Evolutionary conservation across 2,888 invertebrate species (phyloP), one percentile per base, ranked within the genome.

Genomic region (Ypsolopha sequella): DNA sequence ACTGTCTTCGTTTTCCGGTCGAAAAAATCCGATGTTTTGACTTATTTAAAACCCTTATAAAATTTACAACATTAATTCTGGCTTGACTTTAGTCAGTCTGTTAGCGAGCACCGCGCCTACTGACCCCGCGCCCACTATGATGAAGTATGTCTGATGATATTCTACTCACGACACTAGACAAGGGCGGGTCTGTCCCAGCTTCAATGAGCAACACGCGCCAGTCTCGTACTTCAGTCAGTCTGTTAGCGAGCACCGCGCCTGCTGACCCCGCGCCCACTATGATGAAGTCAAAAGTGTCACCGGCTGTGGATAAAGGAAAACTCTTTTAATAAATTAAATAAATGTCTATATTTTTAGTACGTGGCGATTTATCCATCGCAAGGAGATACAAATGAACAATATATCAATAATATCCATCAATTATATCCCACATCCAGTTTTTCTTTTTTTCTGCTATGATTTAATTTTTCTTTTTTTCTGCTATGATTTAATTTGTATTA

Each of bases 71-170:
- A 3, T 24, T 24, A 24, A 24, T 24, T 24, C 24, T 24, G 24
- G 2, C n/a, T n/a, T n/a, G n/a, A 61, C 56, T 14, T 62, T 60
- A 3, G 64, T 59, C 0, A 69, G 58, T 41, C 68, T 54, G 51
- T 57, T 58, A 0, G 65, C 65, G 0, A 67, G 48, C 2, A 62
- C 57, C 2, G 58, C 56, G 3, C 68, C 68, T 0, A 64, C 59
- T 0, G 62, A 48, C 0, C 68, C 68, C 0, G 53, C 58, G 0
- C 67, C 68, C n/a, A 65, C 60, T 1, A 67, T 54, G 2, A 66
- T 53, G 46, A 56, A 61, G 55, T 67, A 24, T 24, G 24, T 24
- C 24, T 24, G 24, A 24, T 36, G n/a, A 8, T 38, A 38, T 38
- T 8, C 9, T n/a, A 43, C 43, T 43, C 8, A 43, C 43, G 7